Evolutionary conservation across 2,113 vertebrate species (phyloP).

Genomic region (Ploceus nigricollis): DNA sequence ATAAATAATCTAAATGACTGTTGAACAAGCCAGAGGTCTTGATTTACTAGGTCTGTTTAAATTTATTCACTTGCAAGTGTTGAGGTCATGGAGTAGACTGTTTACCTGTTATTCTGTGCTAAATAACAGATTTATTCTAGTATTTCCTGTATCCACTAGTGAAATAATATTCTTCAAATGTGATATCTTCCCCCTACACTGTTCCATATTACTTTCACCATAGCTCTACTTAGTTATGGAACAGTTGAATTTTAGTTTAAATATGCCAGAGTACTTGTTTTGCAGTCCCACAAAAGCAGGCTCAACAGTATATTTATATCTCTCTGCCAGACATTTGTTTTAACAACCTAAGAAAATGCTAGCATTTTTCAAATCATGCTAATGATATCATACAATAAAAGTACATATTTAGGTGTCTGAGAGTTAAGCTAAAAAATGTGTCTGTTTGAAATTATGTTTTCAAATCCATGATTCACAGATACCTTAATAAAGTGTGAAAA

Average conservation of each 20-base stretch:
- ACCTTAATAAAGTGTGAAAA: neutral
- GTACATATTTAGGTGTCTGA: neutral
- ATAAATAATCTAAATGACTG: neutral
- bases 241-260: neutral
- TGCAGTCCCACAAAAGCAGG: neutral
- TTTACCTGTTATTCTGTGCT: neutral
- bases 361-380: neutral
- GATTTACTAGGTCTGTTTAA: neutral
- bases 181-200: rapidly evolving
- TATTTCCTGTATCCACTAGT: neutral
- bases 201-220: neutral
- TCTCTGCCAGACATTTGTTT: neutral
- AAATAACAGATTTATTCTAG: neutral
- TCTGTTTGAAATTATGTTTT: neutral
- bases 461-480: neutral
- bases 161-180: neutral
- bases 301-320: neutral
- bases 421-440: neutral
- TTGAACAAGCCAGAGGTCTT: neutral
- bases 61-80: neutral
- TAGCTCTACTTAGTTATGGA: neutral
- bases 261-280: neutral
- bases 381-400: neutral
- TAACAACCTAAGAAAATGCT: neutral
- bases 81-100: neutral